Percentiles rank a stretch among this genome's conserved stretches.
Evolutionary conservation across 2,888 invertebrate genomes (phyloP).

Genomic region (Hypselothyrea guttata): DNA sequence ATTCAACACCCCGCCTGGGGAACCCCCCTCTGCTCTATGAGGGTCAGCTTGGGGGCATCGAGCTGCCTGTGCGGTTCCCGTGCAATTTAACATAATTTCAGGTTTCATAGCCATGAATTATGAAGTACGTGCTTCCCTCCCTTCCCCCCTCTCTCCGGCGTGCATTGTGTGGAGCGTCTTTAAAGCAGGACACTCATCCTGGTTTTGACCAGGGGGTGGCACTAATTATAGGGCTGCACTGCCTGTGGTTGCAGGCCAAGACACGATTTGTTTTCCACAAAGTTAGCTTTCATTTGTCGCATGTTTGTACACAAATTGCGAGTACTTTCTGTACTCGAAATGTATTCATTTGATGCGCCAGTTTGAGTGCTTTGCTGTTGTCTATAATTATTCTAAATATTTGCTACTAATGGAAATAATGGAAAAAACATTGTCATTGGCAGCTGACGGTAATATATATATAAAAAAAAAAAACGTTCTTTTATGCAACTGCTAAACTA

Average conservation of each 20-base stretch:
- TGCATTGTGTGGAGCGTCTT: conserved; percentile 47
- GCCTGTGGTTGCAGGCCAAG: conserved; percentile 16
- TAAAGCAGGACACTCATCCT: conserved; percentile 68
- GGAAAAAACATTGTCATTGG: conserved; percentile 35
- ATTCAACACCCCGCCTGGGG: conserved; percentile 50
- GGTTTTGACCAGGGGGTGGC: background rate
- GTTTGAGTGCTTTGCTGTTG: conserved; percentile 32
- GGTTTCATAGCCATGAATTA: conserved; percentile 64
- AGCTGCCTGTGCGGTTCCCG: conserved; percentile 60
- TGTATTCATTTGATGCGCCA: conserved; percentile 61
- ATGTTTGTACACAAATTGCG: conserved; percentile 73
- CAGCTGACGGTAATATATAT: conserved; percentile 27
- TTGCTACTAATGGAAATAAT: conserved; percentile 42
- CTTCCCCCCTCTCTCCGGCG: background rate
- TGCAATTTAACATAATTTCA: conserved; percentile 64
- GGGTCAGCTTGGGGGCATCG: background rate
- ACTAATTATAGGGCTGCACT: conserved; percentile 44
- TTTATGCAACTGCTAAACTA: no score
- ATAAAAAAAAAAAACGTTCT: background rate
- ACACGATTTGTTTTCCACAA: conserved; percentile 71
- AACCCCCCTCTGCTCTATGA: no score
- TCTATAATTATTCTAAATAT: conserved; percentile 70
- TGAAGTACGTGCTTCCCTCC: no score
- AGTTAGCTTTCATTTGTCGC: conserved; percentile 73
- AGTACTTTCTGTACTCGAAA: conserved; percentile 50